Evolutionary conservation across 2,797 vertebrate genomes (phyloP), one percentile per base, ranked within the genome.

Genomic region (Neostethus bicornis): DNA sequence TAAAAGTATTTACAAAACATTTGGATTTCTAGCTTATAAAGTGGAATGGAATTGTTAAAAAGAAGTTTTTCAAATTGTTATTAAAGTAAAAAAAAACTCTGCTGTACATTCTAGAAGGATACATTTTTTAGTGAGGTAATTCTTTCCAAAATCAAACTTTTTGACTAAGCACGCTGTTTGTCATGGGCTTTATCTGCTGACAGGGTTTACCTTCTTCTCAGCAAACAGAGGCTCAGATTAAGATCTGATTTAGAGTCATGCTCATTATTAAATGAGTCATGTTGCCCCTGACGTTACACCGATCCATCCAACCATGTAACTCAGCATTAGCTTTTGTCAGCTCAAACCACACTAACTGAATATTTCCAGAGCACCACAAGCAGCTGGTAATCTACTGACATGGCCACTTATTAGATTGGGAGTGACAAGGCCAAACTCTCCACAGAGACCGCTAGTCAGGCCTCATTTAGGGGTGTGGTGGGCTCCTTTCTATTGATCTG

Each of bases 381-480:
- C 65, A 80, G 75, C 79, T 87, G 81, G 58, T 84, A 68, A 88
- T 82, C 68, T 59, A 81, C 80, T 73, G 83, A 85, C 80, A 70
- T 48, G 20, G 55, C 46, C 65, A 61, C 69, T 87, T 85, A 84
- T 88, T 86, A 74, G 73, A 90, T 90, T 71, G 83, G 79, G 82
- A 84, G 85, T 80, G 86, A 87, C 81, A 81, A 81, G 57, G 47
- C 83, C 66, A 79, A 87, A 70, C 80, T 89, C 81, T 84, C 87
- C 83, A 0, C 61, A 51, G 87, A 90, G 88, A 80, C 86, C 28
- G 65, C 57, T 66, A 50, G 75, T 81, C 85, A 69, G 77, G 72
- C 78, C 62, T 71, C 67, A 43, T 83, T 76, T 71, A 67, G 75
- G 82, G 83, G 75, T 70, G 79, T 65, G 79, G 68, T 66, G 70